phyloP scores from a whole-genome alignment of 2,113 vertebrate genomes.

The Tyrannus savana region DNA sequence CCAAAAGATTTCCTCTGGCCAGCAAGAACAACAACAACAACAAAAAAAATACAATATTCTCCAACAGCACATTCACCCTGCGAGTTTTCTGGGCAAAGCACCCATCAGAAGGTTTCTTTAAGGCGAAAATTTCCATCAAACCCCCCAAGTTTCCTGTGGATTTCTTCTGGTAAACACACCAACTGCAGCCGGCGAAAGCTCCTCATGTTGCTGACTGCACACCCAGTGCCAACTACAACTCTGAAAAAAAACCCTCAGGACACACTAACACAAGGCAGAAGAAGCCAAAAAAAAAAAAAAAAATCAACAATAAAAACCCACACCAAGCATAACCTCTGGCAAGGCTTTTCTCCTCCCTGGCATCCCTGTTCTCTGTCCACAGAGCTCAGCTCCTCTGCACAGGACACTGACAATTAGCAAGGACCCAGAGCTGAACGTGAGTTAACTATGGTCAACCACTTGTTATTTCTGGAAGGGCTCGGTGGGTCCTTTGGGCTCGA shows the following conservation, averaged over 20 bases:
- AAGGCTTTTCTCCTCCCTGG: not conserved
- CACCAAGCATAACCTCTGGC: conserved; percentile 17
- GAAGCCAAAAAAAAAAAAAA: not conserved
- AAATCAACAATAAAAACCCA: not conserved
- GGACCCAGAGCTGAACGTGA: not conserved
- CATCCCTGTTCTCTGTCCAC: not conserved
- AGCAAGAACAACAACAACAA: not conserved
- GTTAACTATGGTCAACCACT: conserved; percentile 9
- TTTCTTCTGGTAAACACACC: conserved; percentile 20
- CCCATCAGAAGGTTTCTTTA: not conserved
- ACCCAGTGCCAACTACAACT: not conserved
- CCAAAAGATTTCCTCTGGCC: not conserved
- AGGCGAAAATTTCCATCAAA: not conserved
- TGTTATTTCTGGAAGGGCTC: conserved; percentile 45
- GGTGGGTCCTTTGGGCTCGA: not conserved
- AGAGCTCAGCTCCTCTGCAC: not conserved
- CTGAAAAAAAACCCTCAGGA: not conserved
- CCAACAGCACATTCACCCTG: not conserved
- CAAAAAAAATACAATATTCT: not conserved
- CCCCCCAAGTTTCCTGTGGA: conserved; percentile 15
- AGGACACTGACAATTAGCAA: not conserved
- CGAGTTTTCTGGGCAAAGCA: not conserved
- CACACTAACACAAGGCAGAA: not conserved
- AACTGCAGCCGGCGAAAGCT: not conserved
- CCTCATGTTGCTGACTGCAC: not conserved